Percentiles rank a stretch among this genome's conserved stretches.
Conservation (phyloP, 2,888 invertebrate species). For the Bombylius major region DNA sequence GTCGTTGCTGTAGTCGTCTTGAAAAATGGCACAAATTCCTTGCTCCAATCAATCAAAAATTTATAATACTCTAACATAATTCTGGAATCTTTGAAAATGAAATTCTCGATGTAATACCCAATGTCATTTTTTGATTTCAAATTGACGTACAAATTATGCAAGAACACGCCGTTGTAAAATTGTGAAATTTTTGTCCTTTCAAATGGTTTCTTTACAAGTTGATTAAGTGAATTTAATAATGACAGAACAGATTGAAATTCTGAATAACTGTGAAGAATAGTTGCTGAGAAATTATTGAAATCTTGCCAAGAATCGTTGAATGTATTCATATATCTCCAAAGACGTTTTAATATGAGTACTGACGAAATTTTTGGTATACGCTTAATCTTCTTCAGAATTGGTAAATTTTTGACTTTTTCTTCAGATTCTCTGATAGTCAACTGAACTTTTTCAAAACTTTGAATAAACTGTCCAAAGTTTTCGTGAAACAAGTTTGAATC, state of each 20-base stretch:
- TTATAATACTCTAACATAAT: constrained; percentile 31
- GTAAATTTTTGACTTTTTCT: constrained; percentile 20
- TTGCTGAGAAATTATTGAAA: constrained; percentile 28
- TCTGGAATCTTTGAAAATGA: constrained; percentile 31
- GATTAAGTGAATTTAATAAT: constrained; percentile 42
- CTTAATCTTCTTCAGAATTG: constrained; percentile 22
- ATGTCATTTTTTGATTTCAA: constrained; percentile 46
- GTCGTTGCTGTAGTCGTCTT: constrained; percentile 17
- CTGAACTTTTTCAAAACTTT: no score
- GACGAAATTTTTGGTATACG: constrained; percentile 29
- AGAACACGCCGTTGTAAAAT: constrained; percentile 60
- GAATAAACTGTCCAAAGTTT: constrained; percentile 26
- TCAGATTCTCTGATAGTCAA: constrained; percentile 12
- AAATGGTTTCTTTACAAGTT: constrained; percentile 48
- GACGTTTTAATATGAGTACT: constrained; percentile 25
- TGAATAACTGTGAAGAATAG: constrained; percentile 29
- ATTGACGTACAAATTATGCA: constrained; percentile 57
- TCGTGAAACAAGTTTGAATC: constrained; percentile 25
- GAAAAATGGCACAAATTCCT: constrained; percentile 24
- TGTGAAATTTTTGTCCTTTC: constrained; percentile 44
- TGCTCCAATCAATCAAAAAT: constrained; percentile 28
- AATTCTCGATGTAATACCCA: constrained; percentile 41
- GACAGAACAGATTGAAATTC: constrained; percentile 34
- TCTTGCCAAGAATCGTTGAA: constrained; percentile 31
- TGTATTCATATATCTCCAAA: constrained; percentile 32